Evolutionary conservation across 2,888 invertebrate genomes (phyloP), one percentile per base, ranked within the genome.

Genomic region (Prenolepis imparis): DNA sequence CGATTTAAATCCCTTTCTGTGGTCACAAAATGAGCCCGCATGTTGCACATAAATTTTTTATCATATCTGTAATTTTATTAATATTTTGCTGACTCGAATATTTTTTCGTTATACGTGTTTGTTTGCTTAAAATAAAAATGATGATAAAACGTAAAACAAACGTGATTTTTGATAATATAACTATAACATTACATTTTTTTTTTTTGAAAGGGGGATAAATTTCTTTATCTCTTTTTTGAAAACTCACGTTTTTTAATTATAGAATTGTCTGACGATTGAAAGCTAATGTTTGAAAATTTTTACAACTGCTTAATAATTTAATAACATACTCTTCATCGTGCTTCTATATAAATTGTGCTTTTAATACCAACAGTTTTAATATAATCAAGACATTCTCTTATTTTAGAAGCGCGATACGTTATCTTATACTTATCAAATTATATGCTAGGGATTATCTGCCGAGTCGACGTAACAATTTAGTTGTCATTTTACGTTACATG

Each of bases 11-110:
- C 36, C 28, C 36, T 52, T 57, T 77, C 55, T 57, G 41, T 15
- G 52, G 57, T 67, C 67, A 18, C 77, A 32, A 77, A 77, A 77
- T 77, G 41, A 77, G 41, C 77, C 57, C 57, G 39, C 57, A 57
- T 57, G 67, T 57, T 32, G 77, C 57, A 67, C 57, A 77, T 67
- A 67, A 67, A 57, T 77, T 67, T 57, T 55, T 77, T 57, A 77
- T 75, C 75, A 75, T 57, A 67, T 64, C 41, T 77, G 68, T 32
- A 67, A 57, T 67, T 77, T 57, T 28, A 41, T 15, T 5, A 21
- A 63, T 36, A 28, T 28, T 28, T 28, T 28, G 55, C 41, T 28
- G 55, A 57, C 28, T 41, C 57, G 57, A 15, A 24, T 67, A 21
- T 77, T 66, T 77, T 67, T 41, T 55, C 28, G 39, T 39, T 18